A percentile compares a stretch with the other conserved stretches of the same genome.
These are phyloP conservation scores for Sphaerophoria rueppellii DNA, from an alignment of 2,888 invertebrate species.

Conservation along the genomic window DNA sequence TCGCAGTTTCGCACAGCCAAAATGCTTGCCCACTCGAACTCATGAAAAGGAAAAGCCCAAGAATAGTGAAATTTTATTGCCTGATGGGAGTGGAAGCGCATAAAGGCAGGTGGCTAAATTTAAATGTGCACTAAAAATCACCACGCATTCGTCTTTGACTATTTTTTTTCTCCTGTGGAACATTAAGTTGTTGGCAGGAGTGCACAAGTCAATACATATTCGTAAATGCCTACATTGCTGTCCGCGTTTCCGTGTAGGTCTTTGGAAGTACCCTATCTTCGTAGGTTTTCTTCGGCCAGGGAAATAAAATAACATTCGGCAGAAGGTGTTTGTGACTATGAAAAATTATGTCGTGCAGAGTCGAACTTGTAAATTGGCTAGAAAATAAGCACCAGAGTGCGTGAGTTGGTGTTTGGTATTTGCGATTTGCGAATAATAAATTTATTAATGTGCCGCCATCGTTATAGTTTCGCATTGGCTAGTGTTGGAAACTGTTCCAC, in stretches of 20 bases:
- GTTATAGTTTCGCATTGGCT: neutral
- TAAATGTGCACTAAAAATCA: conserved; percentile 53
- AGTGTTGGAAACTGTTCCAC: too few species aligned
- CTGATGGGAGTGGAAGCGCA: conserved; percentile 43
- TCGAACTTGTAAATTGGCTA: conserved; percentile 67
- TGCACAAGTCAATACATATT: too few species aligned
- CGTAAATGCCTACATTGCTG: too few species aligned
- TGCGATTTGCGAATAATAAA: conserved; percentile 50
- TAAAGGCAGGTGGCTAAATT: conserved; percentile 59
- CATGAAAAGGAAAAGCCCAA: conserved; percentile 22
- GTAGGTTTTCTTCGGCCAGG: conserved; percentile 38
- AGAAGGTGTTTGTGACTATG: conserved; percentile 8
- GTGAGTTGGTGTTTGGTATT: conserved; percentile 55
- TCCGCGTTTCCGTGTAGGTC: conserved; percentile 30
- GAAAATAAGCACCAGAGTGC: conserved; percentile 66
- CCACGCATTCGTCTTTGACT: conserved; percentile 54
- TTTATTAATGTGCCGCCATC: conserved; percentile 52
- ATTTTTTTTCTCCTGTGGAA: conserved; percentile 3
- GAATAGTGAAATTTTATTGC: conserved; percentile 44
- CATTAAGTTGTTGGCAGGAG: conserved; percentile 9
- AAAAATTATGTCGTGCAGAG: conserved; percentile 56
- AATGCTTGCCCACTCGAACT: conserved; percentile 58
- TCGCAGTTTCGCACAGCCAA: conserved; percentile 26
- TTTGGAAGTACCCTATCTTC: neutral
- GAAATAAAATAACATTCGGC: conserved; percentile 16